Conservation (phyloP, 1,140 invertebrate genomes). For the Mizuhopecten yessoensis region DNA sequence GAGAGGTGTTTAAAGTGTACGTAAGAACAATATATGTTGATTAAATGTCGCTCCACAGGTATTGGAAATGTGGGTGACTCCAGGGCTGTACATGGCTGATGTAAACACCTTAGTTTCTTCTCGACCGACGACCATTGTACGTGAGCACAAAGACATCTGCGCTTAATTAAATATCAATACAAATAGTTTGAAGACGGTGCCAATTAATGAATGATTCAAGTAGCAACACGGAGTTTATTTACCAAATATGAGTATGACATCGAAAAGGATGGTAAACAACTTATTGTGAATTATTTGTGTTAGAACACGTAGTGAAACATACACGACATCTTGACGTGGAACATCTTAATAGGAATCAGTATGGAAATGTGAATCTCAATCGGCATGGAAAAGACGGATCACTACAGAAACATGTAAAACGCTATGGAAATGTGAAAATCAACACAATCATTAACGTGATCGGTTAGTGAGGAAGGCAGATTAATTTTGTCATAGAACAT, state of each 20-base stretch:
- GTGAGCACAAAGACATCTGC: not conserved
- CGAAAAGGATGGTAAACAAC: not conserved
- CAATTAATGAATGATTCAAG: slow-evolving; percentile 19
- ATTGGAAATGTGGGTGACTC: not conserved
- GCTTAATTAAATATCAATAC: slow-evolving; percentile 17
- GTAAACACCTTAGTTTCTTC: not conserved
- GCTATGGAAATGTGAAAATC: not conserved
- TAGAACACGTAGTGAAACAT: no score
- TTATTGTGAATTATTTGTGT: not conserved
- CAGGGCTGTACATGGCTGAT: not conserved
- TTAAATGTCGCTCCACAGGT: slow-evolving; percentile 11
- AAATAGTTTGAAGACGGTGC: not conserved
- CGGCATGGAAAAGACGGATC: no score
- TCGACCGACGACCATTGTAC: not conserved
- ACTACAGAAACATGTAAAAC: not conserved
- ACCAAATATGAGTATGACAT: not conserved
- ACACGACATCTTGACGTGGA: no score
- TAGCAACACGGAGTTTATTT: slow-evolving; percentile 18
- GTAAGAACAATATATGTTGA: not conserved
- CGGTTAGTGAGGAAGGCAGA: no score
- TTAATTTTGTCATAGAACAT: not conserved
- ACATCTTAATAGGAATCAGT: not conserved
- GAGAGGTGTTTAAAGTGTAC: not conserved
- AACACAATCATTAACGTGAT: not conserved
- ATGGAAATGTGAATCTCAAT: no score